These are phyloP conservation scores for Odontocerum albicorne DNA, from an alignment of 2,888 invertebrate genomes.

Conservation along the genomic window DNA sequence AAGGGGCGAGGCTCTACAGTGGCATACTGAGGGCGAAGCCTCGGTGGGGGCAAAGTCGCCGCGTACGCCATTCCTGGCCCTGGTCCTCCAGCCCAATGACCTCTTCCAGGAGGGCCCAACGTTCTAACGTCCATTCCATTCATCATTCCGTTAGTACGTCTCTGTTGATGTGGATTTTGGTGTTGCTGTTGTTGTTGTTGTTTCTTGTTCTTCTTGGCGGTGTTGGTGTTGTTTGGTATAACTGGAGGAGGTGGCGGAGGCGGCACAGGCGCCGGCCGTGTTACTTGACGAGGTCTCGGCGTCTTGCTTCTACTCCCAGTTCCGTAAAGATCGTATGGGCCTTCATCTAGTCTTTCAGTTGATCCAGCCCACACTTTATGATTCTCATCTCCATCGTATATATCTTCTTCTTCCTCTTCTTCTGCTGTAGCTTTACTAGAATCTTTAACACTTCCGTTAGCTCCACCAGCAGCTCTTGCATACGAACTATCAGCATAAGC, in stretches of 20 bases:
- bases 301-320: slow-evolving; percentile 62
- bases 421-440: slow-evolving; percentile 51
- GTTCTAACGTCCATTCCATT: slow-evolving; percentile 41
- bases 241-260: slow-evolving; percentile 78
- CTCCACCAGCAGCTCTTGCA: slow-evolving; percentile 56
- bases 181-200: slow-evolving; percentile 49
- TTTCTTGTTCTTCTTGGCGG: slow-evolving; percentile 59
- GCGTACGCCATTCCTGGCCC: slow-evolving; percentile 46
- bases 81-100: slow-evolving; percentile 43
- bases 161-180: neutral
- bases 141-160: neutral
- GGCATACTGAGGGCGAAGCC: slow-evolving; percentile 63
- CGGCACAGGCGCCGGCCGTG: slow-evolving; percentile 77
- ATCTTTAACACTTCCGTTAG: slow-evolving; percentile 44
- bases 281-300: slow-evolving; percentile 78
- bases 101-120: slow-evolving; percentile 39
- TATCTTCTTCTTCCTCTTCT: slow-evolving; percentile 68
- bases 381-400: slow-evolving; percentile 89
- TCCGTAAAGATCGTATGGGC: slow-evolving; percentile 69
- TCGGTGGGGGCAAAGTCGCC: slow-evolving; percentile 64
- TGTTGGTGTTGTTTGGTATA: slow-evolving; percentile 64
- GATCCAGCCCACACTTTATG: slow-evolving; percentile 92
- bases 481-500: slow-evolving; percentile 96
- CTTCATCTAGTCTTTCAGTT: slow-evolving; percentile 73
- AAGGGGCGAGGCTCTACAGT: slow-evolving; percentile 58